Evolutionary conservation across 2,797 vertebrate species (phyloP).

Genomic region (Phoxinus dragarum): DNA sequence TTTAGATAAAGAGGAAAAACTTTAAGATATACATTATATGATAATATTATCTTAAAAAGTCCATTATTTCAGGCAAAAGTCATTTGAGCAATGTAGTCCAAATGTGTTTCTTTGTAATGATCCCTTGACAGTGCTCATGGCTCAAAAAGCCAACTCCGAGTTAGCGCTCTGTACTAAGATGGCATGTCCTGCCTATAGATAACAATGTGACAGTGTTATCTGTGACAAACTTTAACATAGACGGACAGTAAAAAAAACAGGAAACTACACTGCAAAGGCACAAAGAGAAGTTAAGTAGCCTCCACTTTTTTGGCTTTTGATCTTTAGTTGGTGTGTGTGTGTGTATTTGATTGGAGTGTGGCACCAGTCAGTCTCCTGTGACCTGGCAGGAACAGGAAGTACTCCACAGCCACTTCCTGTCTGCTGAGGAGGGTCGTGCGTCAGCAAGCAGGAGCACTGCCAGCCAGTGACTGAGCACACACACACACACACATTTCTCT

Average conservation of each 20-base stretch:
- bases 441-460: conserved; percentile 66
- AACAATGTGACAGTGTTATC: conserved; percentile 39
- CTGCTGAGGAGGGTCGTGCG: conserved; percentile 72
- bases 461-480: conserved; percentile 43
- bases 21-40: neutral
- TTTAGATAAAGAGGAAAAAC: neutral
- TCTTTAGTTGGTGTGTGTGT: conserved; percentile 40
- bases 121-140: neutral
- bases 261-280: conserved; percentile 38
- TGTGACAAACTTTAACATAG: conserved; percentile 33
- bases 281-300: conserved; percentile 42
- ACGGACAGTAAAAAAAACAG: conserved; percentile 53
- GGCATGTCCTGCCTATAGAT: conserved; percentile 41
- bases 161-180: conserved; percentile 13
- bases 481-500: conserved; percentile 16
- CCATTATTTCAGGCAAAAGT: neutral
- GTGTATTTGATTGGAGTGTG: conserved; percentile 55
- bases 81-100: neutral
- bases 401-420: conserved; percentile 81
- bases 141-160: conserved; percentile 6
- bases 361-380: conserved; percentile 85
- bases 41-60: neutral
- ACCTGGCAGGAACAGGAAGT: conserved; percentile 83
- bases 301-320: conserved; percentile 45
- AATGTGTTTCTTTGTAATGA: neutral